phyloP scores from a whole-genome alignment of 2,888 invertebrate species.

The Acleris sparsana region DNA sequence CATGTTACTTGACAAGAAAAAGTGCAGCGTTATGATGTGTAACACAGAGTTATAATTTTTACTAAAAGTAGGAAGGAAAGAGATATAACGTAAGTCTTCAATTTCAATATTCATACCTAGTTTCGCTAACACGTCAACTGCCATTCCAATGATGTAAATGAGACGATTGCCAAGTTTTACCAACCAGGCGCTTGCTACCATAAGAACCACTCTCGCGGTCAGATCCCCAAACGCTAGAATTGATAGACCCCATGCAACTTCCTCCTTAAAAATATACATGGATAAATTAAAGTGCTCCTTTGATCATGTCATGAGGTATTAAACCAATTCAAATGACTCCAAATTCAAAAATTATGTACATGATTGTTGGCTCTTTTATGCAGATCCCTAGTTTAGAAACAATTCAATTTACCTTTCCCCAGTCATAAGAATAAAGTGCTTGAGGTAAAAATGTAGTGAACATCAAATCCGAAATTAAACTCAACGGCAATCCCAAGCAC shows the following conservation, averaged over 20 bases:
- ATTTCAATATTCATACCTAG: constrained; percentile 67
- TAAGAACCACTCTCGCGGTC: constrained; percentile 78
- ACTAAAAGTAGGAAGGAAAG: no score
- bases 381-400: constrained; percentile 32
- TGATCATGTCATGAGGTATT: no score
- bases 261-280: no score
- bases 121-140: constrained; percentile 80
- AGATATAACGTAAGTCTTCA: no score
- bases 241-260: no score
- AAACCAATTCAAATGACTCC: no score
- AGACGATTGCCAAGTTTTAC: constrained; percentile 77
- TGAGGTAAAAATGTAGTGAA: constrained; percentile 77
- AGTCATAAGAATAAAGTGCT: constrained; percentile 69
- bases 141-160: constrained; percentile 79
- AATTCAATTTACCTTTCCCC: constrained; percentile 47
- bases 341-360: no score
- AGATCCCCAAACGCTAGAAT: constrained; percentile 73
- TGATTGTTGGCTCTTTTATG: no score
- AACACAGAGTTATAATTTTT: no score
- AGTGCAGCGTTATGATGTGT: no score
- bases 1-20: no score
- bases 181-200: constrained; percentile 71
- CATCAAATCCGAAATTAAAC: constrained; percentile 73
- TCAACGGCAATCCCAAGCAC: constrained; percentile 77
- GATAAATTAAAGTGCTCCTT: no score